Evolutionary conservation across 2,113 vertebrate genomes (phyloP), one percentile per base, ranked within the genome.

Genomic region (Phainopepla nitens): DNA sequence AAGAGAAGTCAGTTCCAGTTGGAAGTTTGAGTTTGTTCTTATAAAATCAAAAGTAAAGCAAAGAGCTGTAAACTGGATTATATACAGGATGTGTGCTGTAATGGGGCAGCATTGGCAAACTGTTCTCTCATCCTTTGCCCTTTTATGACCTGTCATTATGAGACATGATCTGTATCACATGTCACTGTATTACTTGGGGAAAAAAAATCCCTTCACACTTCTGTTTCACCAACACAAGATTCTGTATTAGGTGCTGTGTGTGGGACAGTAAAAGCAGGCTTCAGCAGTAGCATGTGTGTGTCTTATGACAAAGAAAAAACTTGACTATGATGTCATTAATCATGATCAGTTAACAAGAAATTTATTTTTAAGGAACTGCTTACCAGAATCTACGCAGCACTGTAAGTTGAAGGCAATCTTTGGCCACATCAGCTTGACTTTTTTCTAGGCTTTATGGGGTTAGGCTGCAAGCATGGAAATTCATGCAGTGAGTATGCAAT

Each of bases 381-480:
- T 92, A 82, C 78, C 50, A 94, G 84, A 85, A 80, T 31, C 50
- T 61, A 64, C 76, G 57, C 53, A 72, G 53, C 21, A 10, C 25
- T 21, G 15, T 75, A 82, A 76, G 77, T 90, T 93, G 66, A 95
- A 73, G 70, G 73, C 70, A 94, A 54, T 82, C 27, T 53, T n/a
- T 85, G n/a, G 20, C 50, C 35, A 19, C 62, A 61, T 42, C n/a
- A 91, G 45, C 54, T 65, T 77, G 78, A 53, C 57, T 91, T 94
- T 94, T 93, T 94, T 69, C 87, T 87, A 50, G 73, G 36, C 57
- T 96, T 95, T 82, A 79, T 64, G 56, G 70, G 39, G 50, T 89
- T 93, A 53, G 53, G 62, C 85, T 96, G 47, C 64, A 89, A 91
- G 89, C 77, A 76, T 53, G 93, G 91, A 95, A 97, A 96, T 24